phyloP scores from a whole-genome alignment of 2,888 invertebrate genomes.

The Psylliodes chrysocephalus region DNA sequence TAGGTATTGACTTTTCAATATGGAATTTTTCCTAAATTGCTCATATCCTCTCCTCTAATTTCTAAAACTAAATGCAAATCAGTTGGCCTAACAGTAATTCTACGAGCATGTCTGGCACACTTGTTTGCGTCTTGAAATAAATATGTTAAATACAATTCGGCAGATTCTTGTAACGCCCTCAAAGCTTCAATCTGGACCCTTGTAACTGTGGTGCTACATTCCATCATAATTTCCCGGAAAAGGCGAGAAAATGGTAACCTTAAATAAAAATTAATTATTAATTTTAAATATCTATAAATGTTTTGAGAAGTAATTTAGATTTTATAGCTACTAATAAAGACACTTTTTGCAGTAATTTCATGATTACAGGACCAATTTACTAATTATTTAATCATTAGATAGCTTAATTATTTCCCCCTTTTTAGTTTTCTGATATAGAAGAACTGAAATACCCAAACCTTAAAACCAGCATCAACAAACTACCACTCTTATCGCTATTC shows the following conservation, averaged over 20 bases:
- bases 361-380: no score
- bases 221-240: slow-evolving; percentile 62
- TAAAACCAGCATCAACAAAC: no score
- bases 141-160: slow-evolving; percentile 65
- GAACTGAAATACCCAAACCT: no score
- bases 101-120: slow-evolving; percentile 63
- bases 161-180: slow-evolving; percentile 65
- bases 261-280: not conserved
- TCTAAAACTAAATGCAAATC: slow-evolving; percentile 64
- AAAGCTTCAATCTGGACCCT: slow-evolving; percentile 62
- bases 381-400: no score
- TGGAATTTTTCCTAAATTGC: no score
- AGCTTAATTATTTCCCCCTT: no score
- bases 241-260: slow-evolving; percentile 62
- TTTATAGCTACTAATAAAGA: no score
- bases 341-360: no score
- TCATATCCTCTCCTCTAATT: slow-evolving; percentile 61
- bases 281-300: not conserved
- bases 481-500: no score
- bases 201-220: slow-evolving; percentile 41
- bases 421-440: no score
- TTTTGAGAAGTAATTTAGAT: not conserved
- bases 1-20: no score
- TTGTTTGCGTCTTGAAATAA: slow-evolving; percentile 65
- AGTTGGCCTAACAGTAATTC: slow-evolving; percentile 64